phyloP scores from a whole-genome alignment of 1,140 invertebrate genomes.

The Sminthurides bifidus region DNA sequence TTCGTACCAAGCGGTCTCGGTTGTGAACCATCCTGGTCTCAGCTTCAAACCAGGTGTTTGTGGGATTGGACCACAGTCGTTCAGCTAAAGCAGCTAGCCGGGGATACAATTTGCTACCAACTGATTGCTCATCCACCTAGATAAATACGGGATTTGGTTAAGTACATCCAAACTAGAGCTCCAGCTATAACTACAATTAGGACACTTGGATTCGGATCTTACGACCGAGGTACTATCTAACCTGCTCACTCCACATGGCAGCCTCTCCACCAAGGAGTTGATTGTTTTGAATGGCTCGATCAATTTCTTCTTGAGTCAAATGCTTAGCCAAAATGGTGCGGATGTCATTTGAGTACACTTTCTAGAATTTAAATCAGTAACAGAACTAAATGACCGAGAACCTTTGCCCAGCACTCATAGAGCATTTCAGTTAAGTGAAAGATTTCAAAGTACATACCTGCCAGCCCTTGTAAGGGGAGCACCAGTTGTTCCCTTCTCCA shows the following conservation, averaged over 20 bases:
- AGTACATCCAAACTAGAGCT: neutral
- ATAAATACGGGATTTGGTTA: neutral
- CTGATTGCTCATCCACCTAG: constrained; percentile 35
- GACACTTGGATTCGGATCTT: neutral
- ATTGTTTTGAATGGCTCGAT: constrained; percentile 32
- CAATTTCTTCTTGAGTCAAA: constrained; percentile 48
- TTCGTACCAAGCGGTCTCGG: constrained; percentile 31
- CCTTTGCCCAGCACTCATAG: no score
- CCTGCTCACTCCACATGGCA: constrained; percentile 68
- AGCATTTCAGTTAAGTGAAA: no score
- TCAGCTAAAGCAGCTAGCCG: constrained; percentile 34
- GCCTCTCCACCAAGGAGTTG: constrained; percentile 57
- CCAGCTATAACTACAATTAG: neutral
- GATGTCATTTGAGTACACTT: constrained; percentile 64
- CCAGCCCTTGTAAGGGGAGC: constrained; percentile 76
- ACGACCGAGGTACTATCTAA: constrained; percentile 2
- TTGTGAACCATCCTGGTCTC: constrained; percentile 52
- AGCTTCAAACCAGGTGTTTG: constrained; percentile 42
- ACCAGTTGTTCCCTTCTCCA: constrained; percentile 66
- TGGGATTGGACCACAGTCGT: constrained; percentile 36
- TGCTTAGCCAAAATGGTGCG: constrained; percentile 55
- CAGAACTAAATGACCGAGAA: neutral
- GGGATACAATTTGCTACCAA: constrained; percentile 32
- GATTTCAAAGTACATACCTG: constrained; percentile 41
- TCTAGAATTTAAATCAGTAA: constrained; percentile 32